Base-by-base conservation (phyloP, 2,113 vertebrate species). In the Rhea americana region DNA sequence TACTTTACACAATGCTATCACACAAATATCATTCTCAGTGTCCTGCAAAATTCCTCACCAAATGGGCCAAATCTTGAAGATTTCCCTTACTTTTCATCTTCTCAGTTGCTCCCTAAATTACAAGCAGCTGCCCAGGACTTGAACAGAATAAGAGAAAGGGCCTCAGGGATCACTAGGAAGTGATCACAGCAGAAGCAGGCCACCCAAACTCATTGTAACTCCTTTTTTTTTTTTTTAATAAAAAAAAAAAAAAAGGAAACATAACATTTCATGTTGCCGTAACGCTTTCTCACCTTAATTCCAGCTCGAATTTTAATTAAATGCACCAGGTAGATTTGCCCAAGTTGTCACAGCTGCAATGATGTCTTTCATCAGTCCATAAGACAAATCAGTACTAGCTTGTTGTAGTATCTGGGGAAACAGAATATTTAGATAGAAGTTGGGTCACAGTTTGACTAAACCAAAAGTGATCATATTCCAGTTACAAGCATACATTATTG, bases 231-330 rank as follows among this genome's bases (percentile, higher is more conserved):
- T 30, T 30, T 56, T 32, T 32, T 17, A 30, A 9, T 30, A 35
- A 35, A 35, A 35, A 35, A 35, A 35, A 35, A 35, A 35, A 35
- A 35, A 35, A 35, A 35, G 35, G 39, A 47, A 77, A 51, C 3
- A 17, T 63, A 81, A 56, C 30, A 39, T 86, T 83, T 74, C 0
- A 3, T 72, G 67, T 76, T 92, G 62, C 58, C 45, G 25, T 88
- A 92, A 62, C 43, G 9, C 47, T 92, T 91, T 75, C 86, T 95
- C 13, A 19, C 43, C 67, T 83, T 71, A 76, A 59, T 83, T 93
- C 87, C 45, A 9, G 61, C 72, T 82, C 83, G 89, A 82, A 71
- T 92, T 95, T 97, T 95, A 97, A 96, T 95, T 93, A 90, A 80
- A 65, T 73, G 45, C 16, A 22, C 37, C 37, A 71, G 6, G 9